Evolutionary conservation across 2,888 invertebrate genomes (phyloP).

Genomic region (Ophonus ardosiacus): DNA sequence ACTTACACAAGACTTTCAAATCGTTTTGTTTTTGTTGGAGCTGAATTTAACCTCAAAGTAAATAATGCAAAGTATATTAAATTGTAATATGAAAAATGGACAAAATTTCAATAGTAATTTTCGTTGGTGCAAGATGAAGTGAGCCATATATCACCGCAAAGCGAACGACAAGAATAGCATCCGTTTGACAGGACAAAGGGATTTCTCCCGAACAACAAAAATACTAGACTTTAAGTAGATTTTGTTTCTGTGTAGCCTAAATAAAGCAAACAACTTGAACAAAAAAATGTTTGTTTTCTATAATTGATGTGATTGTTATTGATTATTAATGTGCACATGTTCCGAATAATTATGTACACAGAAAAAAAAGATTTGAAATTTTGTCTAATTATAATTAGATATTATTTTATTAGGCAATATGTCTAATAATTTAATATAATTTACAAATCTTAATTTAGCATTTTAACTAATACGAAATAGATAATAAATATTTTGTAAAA

Average conservation of each 20-base stretch:
- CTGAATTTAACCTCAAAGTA: neutral
- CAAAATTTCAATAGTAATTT: neutral
- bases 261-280: constrained; percentile 54
- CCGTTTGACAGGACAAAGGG: constrained; percentile 71
- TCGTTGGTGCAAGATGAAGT: neutral
- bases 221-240: constrained; percentile 69
- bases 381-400: no score
- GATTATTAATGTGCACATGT: no score
- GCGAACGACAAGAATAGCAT: constrained; percentile 51
- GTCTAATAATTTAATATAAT: no score
- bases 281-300: neutral
- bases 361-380: no score
- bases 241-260: constrained; percentile 71
- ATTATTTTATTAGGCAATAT: no score
- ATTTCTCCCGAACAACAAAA: constrained; percentile 71
- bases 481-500: no score
- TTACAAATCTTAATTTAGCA: no score
- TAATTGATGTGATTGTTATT: no score
- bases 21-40: neutral
- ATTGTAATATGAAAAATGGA: neutral
- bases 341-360: no score
- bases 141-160: constrained; percentile 4
- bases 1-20: neutral
- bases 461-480: no score
- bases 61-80: neutral